Evolutionary conservation across 2,797 vertebrate genomes (phyloP), one percentile per base, ranked within the genome.

Genomic region (Falco columbarius): DNA sequence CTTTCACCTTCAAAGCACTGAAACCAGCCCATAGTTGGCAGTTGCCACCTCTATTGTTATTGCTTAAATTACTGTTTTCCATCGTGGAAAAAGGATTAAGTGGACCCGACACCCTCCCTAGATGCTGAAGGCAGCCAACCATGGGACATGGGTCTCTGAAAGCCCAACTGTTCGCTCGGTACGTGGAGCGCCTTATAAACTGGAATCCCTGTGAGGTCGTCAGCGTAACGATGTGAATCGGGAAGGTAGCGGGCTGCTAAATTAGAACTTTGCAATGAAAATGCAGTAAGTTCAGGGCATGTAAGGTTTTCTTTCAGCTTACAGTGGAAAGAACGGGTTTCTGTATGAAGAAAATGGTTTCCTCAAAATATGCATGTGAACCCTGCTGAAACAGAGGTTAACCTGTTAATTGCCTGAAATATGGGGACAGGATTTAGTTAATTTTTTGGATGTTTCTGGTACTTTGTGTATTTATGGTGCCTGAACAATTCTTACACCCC

Each of bases 161-260:
- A 47, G 19, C 62, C 70, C 2, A 8, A 0, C 19, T 34, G 36
- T 61, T 44, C 38, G 74, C 51, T 68, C 58, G 36, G 61, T 5
- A 49, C 2, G 0, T 1, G 4, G 59, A 54, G 23, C 1, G 5
- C 32, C 63, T 72, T 54, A 23, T 10, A 7, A 59, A 61, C 5
- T 30, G 80, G 88, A 46, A 49, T 34, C 61, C 42, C 47, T 34
- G 32, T 2, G 27, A 71, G 52, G 68, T 67, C 46, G 17, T 18
- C 42, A 6, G 29, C 7, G 55, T 10, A 22, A 21, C 5, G 27
- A 32, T 2, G 5, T 16, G 15, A 32, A 18, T 8, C 30, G 5
- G 85, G 30, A 63, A 67, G 85, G 40, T 14, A n/a, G 15, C 1
- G 12, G 44, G 12, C 1, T 77, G 82, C 70, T 80, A 36, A 55